Conservation (phyloP, 2,113 vertebrate species). For the Hipposideros armiger region DNA sequence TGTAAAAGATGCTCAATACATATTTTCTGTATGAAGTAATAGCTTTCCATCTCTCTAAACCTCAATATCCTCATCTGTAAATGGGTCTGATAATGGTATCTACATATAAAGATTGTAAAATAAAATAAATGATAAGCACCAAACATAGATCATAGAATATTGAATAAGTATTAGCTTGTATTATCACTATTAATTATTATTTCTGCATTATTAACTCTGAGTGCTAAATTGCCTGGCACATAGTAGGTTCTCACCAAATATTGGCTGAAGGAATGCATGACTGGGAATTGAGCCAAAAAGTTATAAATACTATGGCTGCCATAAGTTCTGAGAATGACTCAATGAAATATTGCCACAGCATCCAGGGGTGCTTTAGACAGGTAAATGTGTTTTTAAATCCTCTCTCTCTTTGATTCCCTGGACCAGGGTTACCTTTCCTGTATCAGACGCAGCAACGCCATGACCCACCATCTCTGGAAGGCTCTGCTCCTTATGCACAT, state of each 20-base stretch:
- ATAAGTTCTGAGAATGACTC: neutral
- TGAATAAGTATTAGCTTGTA: constrained; percentile 9
- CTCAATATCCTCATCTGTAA: neutral
- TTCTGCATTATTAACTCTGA: neutral
- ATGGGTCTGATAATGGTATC: neutral
- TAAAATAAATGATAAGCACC: neutral
- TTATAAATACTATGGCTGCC: neutral
- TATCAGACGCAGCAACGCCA: neutral
- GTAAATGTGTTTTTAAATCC: neutral
- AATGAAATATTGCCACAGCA: neutral
- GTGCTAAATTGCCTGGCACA: neutral
- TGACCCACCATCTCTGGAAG: neutral
- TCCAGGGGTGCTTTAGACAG: neutral
- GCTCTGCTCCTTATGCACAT: neutral
- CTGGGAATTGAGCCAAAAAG: neutral
- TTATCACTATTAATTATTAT: neutral
- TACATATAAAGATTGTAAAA: constrained; percentile 19
- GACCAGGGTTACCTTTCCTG: neutral
- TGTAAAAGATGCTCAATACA: neutral
- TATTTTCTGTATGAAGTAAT: constrained; percentile 42
- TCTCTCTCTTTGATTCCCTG: neutral
- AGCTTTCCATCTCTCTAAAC: neutral
- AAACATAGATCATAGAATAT: neutral
- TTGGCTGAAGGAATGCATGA: neutral
- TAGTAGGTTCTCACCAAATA: neutral